Conservation (phyloP, 2,888 invertebrate genomes). For the Agriopis aurantiaria region DNA sequence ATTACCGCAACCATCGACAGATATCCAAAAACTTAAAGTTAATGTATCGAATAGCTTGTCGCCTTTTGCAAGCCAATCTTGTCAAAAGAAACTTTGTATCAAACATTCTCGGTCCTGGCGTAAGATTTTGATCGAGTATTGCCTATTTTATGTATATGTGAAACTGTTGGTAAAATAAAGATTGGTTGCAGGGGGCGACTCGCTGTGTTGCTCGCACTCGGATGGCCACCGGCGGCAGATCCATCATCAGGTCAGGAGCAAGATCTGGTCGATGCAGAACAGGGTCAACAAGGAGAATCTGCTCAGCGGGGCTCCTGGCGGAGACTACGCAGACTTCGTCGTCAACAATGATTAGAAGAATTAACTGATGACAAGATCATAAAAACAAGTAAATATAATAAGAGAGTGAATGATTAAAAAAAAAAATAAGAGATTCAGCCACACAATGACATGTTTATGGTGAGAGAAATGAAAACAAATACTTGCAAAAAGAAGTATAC, state of each 20-base stretch:
- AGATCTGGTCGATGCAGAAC: constrained; percentile 64
- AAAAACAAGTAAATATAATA: neutral
- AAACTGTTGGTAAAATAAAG: constrained; percentile 49
- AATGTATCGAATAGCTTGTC: constrained; percentile 47
- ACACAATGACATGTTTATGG: neutral
- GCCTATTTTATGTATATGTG: constrained; percentile 2
- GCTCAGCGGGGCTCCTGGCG: constrained; percentile 60
- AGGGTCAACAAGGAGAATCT: constrained; percentile 74
- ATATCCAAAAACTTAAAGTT: too few relatives aligned
- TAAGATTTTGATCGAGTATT: constrained; percentile 11
- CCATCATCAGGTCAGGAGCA: constrained; percentile 67
- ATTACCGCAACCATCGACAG: too few relatives aligned
- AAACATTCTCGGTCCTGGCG: constrained; percentile 5
- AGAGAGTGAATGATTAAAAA: neutral
- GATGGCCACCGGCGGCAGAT: constrained; percentile 73
- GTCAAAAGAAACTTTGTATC: constrained; percentile 4
- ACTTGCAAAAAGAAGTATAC: neutral
- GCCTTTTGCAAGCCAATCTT: constrained; percentile 69
- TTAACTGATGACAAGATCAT: neutral
- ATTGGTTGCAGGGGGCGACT: constrained; percentile 83
- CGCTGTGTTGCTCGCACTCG: constrained; percentile 64
- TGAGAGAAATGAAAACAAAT: neutral
- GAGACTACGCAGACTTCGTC: constrained; percentile 77
- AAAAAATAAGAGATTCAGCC: neutral
- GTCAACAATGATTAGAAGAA: constrained; percentile 75